A percentile compares a stretch with the other conserved stretches of the same genome.
Conservation (phyloP, 2,113 vertebrate genomes). For the Fregetta grallaria region DNA sequence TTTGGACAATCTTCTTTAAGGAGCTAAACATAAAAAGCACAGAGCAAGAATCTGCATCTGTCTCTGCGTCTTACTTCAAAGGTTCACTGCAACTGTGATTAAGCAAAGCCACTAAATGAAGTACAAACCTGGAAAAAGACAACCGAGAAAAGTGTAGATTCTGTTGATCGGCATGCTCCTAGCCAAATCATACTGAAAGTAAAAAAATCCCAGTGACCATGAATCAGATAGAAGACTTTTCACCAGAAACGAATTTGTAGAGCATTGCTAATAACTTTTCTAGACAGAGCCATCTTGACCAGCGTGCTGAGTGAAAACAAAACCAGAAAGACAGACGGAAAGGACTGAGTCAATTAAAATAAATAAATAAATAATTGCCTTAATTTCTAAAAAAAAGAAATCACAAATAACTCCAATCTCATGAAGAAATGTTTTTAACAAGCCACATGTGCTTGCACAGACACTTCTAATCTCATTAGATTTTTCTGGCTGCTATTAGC, state of each 20-base stretch:
- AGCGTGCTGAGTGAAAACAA: background rate
- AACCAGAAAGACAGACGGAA: background rate
- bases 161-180: background rate
- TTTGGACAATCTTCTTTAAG: background rate
- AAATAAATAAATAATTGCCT: slow-evolving; percentile 23
- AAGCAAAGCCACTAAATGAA: background rate
- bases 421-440: slow-evolving; percentile 12
- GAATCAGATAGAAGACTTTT: background rate
- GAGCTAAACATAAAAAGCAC: background rate
- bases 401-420: slow-evolving; percentile 1
- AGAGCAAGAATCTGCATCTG: background rate
- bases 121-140: background rate
- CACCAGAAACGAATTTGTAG: background rate
- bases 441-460: background rate
- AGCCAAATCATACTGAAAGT: background rate
- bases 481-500: slow-evolving; percentile 28
- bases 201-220: background rate
- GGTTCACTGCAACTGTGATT: background rate
- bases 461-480: slow-evolving; percentile 37
- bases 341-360: background rate
- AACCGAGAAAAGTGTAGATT: background rate
- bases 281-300: background rate
- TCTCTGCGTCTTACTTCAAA: background rate
- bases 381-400: background rate
- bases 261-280: background rate